Evolutionary conservation across 2,113 vertebrate genomes (phyloP).

Genomic region (Menura novaehollandiae): DNA sequence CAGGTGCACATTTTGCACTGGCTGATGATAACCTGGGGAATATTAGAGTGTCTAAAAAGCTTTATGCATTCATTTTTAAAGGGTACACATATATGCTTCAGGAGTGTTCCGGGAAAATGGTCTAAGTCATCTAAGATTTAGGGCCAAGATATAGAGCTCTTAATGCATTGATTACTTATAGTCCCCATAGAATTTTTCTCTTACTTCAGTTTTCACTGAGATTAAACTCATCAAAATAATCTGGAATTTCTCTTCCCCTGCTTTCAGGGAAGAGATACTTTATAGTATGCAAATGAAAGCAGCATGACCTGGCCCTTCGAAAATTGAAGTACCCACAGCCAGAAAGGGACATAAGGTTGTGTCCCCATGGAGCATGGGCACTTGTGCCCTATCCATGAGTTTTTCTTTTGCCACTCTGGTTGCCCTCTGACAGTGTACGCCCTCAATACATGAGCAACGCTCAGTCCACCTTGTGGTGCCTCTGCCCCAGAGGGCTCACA

Average conservation of each 20-base stretch:
- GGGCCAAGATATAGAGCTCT: background rate
- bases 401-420: background rate
- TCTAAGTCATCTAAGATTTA: background rate
- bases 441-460: background rate
- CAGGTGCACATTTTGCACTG: background rate
- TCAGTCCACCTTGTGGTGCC: background rate
- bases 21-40: background rate
- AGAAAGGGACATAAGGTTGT: background rate
- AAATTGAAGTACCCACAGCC: background rate
- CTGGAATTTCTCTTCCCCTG: background rate
- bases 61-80: background rate
- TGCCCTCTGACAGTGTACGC: background rate
- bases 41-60: background rate
- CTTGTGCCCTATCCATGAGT: background rate
- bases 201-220: background rate
- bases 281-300: background rate
- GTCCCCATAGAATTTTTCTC: background rate
- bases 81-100: background rate
- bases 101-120: background rate
- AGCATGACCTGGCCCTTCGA: fast-evolving
- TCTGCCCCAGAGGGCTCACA: background rate
- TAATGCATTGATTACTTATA: background rate
- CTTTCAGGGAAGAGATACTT: background rate
- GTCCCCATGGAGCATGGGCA: background rate
- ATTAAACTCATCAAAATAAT: background rate